These are phyloP conservation scores for Perca schrenkii DNA, from an alignment of 2,113 vertebrate species.

Conservation along the genomic window DNA sequence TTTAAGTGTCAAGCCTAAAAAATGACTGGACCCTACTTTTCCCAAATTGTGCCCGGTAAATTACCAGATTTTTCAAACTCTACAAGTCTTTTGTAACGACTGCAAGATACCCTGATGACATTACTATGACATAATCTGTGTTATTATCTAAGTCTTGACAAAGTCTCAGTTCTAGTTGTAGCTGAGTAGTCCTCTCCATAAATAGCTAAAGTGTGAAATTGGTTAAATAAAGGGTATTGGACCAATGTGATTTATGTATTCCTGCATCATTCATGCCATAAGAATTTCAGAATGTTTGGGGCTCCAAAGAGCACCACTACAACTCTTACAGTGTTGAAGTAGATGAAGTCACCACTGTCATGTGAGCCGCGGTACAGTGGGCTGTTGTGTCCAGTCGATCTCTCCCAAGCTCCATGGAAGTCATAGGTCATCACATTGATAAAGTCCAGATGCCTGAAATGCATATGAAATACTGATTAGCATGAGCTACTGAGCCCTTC, in stretches of 20 bases:
- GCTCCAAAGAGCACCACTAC: neutral
- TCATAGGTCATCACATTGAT: slow-evolving; percentile 90
- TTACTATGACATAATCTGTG: neutral
- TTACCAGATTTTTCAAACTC: neutral
- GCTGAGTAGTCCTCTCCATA: neutral
- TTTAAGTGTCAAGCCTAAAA: neutral
- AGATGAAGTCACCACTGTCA: slow-evolving; percentile 68
- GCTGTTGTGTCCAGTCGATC: slow-evolving; percentile 86
- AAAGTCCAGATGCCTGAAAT: slow-evolving; percentile 83
- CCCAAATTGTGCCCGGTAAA: neutral
- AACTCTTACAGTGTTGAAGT: slow-evolving; percentile 81
- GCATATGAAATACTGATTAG: neutral
- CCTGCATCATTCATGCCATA: neutral
- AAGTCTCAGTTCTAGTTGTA: neutral
- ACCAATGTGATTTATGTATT: neutral
- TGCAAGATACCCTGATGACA: neutral
- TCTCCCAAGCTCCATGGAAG: slow-evolving; percentile 87
- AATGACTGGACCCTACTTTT: neutral
- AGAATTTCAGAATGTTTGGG: neutral
- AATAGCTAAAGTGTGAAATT: neutral
- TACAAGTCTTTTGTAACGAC: neutral
- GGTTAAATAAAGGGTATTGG: neutral
- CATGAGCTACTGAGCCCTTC: neutral
- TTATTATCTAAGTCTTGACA: neutral
- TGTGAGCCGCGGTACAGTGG: slow-evolving; percentile 81